A percentile compares a stretch with the other conserved stretches of the same genome.
Evolutionary conservation across 2,113 vertebrate species (phyloP).

Genomic region (Rissa tridactyla): DNA sequence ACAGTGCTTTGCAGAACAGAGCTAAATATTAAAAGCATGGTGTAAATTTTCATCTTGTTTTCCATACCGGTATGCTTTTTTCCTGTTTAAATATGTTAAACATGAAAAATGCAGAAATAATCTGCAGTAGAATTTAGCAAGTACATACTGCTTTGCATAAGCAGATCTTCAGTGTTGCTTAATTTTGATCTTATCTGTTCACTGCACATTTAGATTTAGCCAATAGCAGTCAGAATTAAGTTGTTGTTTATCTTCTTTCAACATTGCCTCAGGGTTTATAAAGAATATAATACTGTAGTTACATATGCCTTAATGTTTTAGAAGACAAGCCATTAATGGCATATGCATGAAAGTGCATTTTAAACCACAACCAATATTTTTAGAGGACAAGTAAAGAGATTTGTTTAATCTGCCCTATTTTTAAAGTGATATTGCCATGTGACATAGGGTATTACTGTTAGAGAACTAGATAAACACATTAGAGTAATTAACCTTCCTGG

Average conservation of each 20-base stretch:
- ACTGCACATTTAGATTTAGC: not conserved
- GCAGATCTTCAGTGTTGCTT: not conserved
- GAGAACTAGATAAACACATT: slow-evolving; percentile 65
- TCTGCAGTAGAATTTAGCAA: not conserved
- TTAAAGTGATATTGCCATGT: slow-evolving; percentile 64
- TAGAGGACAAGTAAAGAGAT: slow-evolving; percentile 76
- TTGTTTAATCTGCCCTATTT: slow-evolving; percentile 86
- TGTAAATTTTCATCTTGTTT: not conserved
- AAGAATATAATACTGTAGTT: slow-evolving; percentile 12
- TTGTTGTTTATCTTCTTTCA: not conserved
- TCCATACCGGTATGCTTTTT: not conserved
- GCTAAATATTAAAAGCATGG: not conserved
- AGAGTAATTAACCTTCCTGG: slow-evolving; percentile 64
- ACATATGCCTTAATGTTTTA: slow-evolving; percentile 7
- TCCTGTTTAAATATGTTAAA: not conserved
- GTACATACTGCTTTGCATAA: not conserved
- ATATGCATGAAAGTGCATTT: slow-evolving; percentile 17
- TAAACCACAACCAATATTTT: slow-evolving; percentile 64
- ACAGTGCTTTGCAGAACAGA: not conserved
- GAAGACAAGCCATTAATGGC: slow-evolving; percentile 24
- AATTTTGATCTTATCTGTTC: slow-evolving; percentile 17
- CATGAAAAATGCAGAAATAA: not conserved
- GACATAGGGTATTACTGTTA: slow-evolving; percentile 64
- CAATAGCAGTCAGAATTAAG: not conserved
- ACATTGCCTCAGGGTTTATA: not conserved